These are phyloP conservation scores for Theristicus caerulescens DNA, from an alignment of 2,113 vertebrate species.

Conservation along the genomic window DNA sequence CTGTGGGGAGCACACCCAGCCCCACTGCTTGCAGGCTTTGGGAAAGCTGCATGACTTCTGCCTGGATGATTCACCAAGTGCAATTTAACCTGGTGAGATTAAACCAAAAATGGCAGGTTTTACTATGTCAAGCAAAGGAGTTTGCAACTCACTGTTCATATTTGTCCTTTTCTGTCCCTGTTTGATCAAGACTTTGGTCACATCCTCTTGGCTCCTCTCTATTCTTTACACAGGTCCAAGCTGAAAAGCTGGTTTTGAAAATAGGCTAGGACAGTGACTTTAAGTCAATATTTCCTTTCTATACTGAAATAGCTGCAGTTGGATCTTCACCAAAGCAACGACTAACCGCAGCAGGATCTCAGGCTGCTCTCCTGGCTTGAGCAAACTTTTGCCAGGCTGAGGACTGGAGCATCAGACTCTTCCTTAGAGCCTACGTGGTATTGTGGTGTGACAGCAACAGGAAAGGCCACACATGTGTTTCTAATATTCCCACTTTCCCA, in stretches of 20 bases:
- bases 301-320: neutral
- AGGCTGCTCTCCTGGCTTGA: neutral
- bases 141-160: neutral
- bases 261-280: neutral
- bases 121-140: neutral
- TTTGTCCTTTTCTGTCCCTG: neutral
- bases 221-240: neutral
- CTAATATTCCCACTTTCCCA: conserved; percentile 1
- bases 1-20: neutral
- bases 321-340: neutral
- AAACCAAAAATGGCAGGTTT: neutral
- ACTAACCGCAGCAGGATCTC: neutral
- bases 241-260: neutral
- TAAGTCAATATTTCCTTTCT: neutral
- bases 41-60: neutral
- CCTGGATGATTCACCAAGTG: rapidly evolving
- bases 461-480: neutral
- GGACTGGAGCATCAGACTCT: neutral
- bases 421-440: neutral
- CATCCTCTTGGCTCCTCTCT: neutral
- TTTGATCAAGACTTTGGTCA: neutral
- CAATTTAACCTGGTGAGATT: neutral
- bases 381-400: neutral
- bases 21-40: neutral
- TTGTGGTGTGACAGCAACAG: neutral